Conservation (phyloP, 2,797 vertebrate genomes). For the Bradypodion pumilum region DNA sequence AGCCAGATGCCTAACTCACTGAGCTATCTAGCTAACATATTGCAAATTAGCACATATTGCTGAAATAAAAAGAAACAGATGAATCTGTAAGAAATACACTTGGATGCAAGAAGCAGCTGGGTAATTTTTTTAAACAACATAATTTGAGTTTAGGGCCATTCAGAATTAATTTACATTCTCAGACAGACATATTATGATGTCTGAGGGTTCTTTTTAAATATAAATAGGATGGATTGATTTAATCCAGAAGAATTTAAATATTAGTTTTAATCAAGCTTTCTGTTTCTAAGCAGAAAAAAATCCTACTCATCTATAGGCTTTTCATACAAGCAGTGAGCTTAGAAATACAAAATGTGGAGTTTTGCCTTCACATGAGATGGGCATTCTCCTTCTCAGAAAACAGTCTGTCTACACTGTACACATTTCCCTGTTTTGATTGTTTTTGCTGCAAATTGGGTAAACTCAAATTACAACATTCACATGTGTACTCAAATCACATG, state of each 20-base stretch:
- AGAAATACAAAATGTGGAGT: too few relatives aligned
- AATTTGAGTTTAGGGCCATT: conserved; percentile 32
- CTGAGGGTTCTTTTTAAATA: conserved; percentile 26
- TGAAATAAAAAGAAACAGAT: conserved; percentile 59
- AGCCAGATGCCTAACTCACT: too few relatives aligned
- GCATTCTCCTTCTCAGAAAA: too few relatives aligned
- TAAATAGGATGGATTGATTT: not conserved
- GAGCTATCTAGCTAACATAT: conserved; percentile 17
- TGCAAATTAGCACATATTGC: conserved; percentile 44
- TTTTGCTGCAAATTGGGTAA: too few relatives aligned
- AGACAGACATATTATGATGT: conserved; percentile 33
- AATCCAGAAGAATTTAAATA: not conserved
- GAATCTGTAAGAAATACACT: conserved; percentile 49
- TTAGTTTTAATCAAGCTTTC: too few relatives aligned
- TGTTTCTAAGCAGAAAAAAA: not conserved
- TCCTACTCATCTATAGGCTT: too few relatives aligned
- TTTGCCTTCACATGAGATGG: too few relatives aligned
- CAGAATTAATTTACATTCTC: conserved; percentile 49
- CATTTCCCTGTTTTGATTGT: too few relatives aligned
- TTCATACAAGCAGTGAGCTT: too few relatives aligned
- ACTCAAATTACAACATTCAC: too few relatives aligned
- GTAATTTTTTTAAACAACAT: conserved; percentile 53
- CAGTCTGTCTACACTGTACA: too few relatives aligned
- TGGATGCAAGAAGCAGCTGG: conserved; percentile 27
- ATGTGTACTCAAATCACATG: too few relatives aligned